Base-by-base conservation (phyloP, 2,113 vertebrate species). In the Hemicordylus capensis region DNA sequence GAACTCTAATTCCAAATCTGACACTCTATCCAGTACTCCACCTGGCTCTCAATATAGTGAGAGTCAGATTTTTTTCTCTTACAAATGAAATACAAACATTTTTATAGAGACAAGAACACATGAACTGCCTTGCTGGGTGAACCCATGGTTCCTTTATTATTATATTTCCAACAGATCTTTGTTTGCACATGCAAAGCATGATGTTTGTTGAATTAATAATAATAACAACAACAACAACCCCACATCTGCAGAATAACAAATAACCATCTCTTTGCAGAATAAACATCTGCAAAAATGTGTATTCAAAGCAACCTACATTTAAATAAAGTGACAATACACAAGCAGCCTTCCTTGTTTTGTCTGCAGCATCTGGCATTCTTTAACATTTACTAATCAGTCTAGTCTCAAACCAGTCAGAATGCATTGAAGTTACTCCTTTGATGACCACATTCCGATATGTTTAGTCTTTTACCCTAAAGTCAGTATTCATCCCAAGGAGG, bases 401-500 rank as follows among this genome's bases (percentile, higher is more conserved):
- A 83, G 76, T 87, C 88, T 89, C 56, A 89, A 42, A 69, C 48
- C 86, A 63, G 83, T 56, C 37, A 89, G 79, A 89, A 87, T 84
- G 76, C 70, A 85, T 6, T 74, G 76, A 69, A 85, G 12, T 88
- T 91, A 84, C 79, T 90, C 90, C 61, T 81, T 84, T 81, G 87
- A 63, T 81, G 69, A 85, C 22, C 89, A 82, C 22, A 64, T 0
- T 61, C 39, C 86, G 83, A 77, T 91, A 85, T 86, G 59, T 82
- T 76, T 46, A 81, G 66, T 90, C 85, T 89, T 91, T 39, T 91
- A 73, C 89, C 84, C 87, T 84, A 75, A 81, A 89, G 81, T 77
- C 82, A 92, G 84, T 44, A 83, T 90, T 56, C 86, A 93, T 91
- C 80, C 83, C 0, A 1, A 90, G 93, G 92, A 89, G 69, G 42